phyloP scores from a whole-genome alignment of 2,113 vertebrate species.

The Galeopterus variegatus region DNA sequence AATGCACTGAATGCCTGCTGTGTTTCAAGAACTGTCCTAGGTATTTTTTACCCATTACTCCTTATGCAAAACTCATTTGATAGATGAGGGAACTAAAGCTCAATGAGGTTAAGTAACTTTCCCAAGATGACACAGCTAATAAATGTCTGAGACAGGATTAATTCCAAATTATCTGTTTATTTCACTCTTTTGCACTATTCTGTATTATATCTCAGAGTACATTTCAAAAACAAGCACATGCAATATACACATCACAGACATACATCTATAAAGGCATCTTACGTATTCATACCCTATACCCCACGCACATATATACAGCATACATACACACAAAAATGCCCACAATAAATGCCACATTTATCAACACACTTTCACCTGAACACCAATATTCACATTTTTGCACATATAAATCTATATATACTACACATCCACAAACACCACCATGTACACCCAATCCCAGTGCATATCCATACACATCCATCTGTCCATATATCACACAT shows the following conservation, averaged over 20 bases:
- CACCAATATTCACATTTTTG: not conserved
- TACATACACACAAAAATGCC: not conserved
- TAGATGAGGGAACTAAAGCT: not conserved
- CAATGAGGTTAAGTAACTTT: not conserved
- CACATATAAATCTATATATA: not conserved
- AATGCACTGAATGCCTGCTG: rapidly evolving
- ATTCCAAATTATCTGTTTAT: not conserved
- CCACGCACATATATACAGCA: not conserved
- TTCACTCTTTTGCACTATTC: not conserved
- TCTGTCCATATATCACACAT: not conserved
- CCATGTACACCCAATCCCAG: not conserved
- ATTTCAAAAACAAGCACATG: not conserved
- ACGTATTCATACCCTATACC: not conserved
- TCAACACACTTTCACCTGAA: not conserved
- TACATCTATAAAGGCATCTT: not conserved
- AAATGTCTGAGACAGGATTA: not conserved
- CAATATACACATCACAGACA: not conserved
- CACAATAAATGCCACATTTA: not conserved
- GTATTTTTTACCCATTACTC: not conserved
- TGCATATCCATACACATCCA: not conserved
- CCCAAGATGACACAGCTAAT: not conserved
- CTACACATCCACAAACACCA: not conserved
- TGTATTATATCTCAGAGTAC: not conserved
- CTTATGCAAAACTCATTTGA: not conserved
- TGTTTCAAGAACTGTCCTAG: not conserved